phyloP scores from a whole-genome alignment of 2,888 invertebrate species.

The Oligia latruncula region DNA sequence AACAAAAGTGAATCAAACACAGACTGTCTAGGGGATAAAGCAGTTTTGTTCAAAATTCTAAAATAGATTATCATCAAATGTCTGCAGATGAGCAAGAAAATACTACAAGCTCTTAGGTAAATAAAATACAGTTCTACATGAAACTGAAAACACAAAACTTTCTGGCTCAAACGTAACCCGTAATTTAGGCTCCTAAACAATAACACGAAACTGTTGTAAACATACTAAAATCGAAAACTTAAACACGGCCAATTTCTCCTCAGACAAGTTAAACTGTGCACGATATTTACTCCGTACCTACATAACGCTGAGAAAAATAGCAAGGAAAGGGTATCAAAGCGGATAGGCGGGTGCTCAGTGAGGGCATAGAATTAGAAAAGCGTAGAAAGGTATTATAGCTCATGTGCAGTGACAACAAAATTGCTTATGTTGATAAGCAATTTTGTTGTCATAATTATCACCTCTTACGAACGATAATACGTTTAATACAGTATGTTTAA shows the following conservation, averaged over 20 bases:
- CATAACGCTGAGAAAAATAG: slow-evolving; percentile 55
- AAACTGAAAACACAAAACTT: background rate
- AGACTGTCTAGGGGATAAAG: background rate
- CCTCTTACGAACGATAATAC: background rate
- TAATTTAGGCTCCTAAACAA: slow-evolving; percentile 7
- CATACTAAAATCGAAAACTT: slow-evolving; percentile 49
- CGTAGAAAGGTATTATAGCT: background rate
- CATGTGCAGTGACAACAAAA: background rate
- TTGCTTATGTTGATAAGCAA: too few species aligned
- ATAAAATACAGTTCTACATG: background rate
- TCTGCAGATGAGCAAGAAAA: background rate
- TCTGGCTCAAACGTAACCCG: background rate
- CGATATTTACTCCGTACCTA: slow-evolving; percentile 49
- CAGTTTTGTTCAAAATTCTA: background rate
- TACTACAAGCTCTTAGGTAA: background rate
- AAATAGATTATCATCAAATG: background rate
- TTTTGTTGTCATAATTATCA: too few species aligned
- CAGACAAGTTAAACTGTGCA: slow-evolving; percentile 45
- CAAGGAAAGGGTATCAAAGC: slow-evolving; percentile 45
- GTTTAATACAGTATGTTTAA: background rate
- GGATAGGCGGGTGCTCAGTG: slow-evolving; percentile 39
- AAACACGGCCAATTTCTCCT: slow-evolving; percentile 48
- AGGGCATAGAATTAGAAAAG: slow-evolving; percentile 12
- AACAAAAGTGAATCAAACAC: background rate
- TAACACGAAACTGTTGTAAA: slow-evolving; percentile 30